phyloP scores from a whole-genome alignment of 2,888 invertebrate species.

The Ichneumoninae sp. region DNA sequence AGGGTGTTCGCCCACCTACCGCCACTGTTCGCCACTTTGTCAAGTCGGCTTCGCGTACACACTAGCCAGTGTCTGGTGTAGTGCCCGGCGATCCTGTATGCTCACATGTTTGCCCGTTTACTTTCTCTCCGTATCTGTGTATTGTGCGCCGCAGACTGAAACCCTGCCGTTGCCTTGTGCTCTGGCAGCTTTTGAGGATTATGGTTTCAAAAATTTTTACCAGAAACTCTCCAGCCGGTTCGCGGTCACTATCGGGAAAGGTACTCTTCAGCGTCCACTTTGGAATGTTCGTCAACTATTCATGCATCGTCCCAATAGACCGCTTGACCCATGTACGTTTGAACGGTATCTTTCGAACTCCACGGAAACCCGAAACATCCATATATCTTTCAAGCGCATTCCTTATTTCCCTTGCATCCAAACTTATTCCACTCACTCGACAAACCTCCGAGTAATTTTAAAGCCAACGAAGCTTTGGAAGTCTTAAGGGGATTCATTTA shows the following conservation, averaged over 20 bases:
- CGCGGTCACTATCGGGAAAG: not conserved
- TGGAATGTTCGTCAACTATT: not conserved
- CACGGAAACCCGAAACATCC: not conserved
- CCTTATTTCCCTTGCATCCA: not conserved
- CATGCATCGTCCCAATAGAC: not conserved
- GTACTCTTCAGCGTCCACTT: slow-evolving; percentile 7
- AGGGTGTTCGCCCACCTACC: slow-evolving; percentile 69
- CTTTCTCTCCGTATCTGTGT: slow-evolving; percentile 22
- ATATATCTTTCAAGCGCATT: not conserved
- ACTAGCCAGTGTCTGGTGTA: slow-evolving; percentile 15
- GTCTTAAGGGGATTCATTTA: not conserved
- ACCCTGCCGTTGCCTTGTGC: slow-evolving; percentile 8
- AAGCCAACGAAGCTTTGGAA: not conserved
- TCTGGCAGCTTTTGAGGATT: slow-evolving; percentile 23
- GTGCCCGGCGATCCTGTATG: slow-evolving; percentile 9
- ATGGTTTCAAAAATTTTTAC: slow-evolving; percentile 1
- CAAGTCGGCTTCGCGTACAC: slow-evolving; percentile 66
- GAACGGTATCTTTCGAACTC: not conserved
- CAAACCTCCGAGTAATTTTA: not conserved
- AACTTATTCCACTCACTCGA: not conserved
- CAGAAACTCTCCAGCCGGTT: slow-evolving; percentile 1
- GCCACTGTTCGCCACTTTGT: slow-evolving; percentile 72
- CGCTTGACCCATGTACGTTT: not conserved
- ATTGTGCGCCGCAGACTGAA: slow-evolving; percentile 12
- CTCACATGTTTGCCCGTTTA: slow-evolving; percentile 32